A percentile compares a stretch with the other conserved stretches of the same genome.
phyloP scores from a whole-genome alignment of 2,888 invertebrate genomes.

The Diploptera punctata region DNA sequence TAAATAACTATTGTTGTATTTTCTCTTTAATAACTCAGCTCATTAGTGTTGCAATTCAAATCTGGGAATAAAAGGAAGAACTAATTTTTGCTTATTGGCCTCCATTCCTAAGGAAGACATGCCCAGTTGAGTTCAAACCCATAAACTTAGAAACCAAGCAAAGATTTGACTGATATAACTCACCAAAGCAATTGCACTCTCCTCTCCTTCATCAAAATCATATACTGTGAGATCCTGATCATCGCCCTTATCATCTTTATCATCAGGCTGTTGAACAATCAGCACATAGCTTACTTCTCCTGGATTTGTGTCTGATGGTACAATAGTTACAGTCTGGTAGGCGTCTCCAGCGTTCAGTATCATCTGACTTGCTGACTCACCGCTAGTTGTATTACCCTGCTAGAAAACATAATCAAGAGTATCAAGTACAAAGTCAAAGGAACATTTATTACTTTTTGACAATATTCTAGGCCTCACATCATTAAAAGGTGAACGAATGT shows the following conservation, averaged over 20 bases:
- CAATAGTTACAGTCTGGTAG: conserved; percentile 83
- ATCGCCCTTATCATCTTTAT: conserved; percentile 59
- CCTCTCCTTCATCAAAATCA: conserved; percentile 76
- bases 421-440: no score
- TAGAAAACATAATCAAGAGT: no score
- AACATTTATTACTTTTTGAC: no score
- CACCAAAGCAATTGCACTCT: conserved; percentile 54
- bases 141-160: not conserved
- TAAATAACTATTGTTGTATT: no score
- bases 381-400: conserved; percentile 16
- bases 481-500: no score
- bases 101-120: no score
- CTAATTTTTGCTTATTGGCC: no score
- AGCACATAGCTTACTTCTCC: conserved; percentile 89
- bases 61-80: no score
- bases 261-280: conserved; percentile 78
- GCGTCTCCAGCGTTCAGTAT: conserved; percentile 65
- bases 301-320: conserved; percentile 76
- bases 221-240: conserved; percentile 70
- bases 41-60: no score
- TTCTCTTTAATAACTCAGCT: no score
- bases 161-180: conserved; percentile 31
- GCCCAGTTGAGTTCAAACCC: no score
- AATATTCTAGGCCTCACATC: no score
- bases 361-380: conserved; percentile 48